Conservation (phyloP, 92 coral and sea anemone genomes). For the Scolanthus callimorphus region DNA sequence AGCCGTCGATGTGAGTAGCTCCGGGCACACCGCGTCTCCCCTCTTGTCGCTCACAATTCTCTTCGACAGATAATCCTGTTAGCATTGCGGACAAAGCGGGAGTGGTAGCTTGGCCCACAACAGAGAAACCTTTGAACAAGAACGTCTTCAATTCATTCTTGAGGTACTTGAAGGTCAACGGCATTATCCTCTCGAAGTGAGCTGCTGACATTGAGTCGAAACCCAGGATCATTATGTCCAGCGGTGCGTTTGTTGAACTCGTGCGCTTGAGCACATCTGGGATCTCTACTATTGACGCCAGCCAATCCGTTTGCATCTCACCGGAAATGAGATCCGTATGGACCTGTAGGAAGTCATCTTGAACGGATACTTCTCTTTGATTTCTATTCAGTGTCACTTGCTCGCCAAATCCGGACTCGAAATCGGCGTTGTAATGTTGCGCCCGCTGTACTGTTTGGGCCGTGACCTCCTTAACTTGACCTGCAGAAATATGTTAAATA, state of each 20-base stretch:
- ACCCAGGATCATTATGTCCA: constrained; percentile 41
- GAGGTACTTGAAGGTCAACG: constrained; percentile 33
- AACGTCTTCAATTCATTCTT: constrained; percentile 33
- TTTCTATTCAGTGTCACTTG: neutral
- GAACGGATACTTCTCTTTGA: constrained; percentile 2
- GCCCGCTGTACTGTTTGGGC: neutral
- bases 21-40: constrained; percentile 46
- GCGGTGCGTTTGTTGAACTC: constrained; percentile 14
- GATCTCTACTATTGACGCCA: constrained; percentile 43
- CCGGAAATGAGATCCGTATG: constrained; percentile 18
- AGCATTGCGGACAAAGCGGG: constrained; percentile 57
- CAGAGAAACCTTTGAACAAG: constrained; percentile 48
- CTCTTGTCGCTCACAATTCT: constrained; percentile 30
- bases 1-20: constrained; percentile 40
- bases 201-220: constrained; percentile 61
- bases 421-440: constrained; percentile 1
- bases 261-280: constrained; percentile 34
- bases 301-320: constrained; percentile 22
- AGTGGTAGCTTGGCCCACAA: constrained; percentile 62
- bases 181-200: constrained; percentile 57
- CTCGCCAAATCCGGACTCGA: neutral
- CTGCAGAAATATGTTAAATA: too few relatives aligned
- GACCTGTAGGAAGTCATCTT: constrained; percentile 45
- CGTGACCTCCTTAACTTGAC: neutral
- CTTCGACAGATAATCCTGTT: constrained; percentile 41